A percentile compares a stretch with the other conserved stretches of the same genome.
Evolutionary conservation across 2,888 invertebrate genomes (phyloP).

Genomic region (Nephrotoma guestfalica): DNA sequence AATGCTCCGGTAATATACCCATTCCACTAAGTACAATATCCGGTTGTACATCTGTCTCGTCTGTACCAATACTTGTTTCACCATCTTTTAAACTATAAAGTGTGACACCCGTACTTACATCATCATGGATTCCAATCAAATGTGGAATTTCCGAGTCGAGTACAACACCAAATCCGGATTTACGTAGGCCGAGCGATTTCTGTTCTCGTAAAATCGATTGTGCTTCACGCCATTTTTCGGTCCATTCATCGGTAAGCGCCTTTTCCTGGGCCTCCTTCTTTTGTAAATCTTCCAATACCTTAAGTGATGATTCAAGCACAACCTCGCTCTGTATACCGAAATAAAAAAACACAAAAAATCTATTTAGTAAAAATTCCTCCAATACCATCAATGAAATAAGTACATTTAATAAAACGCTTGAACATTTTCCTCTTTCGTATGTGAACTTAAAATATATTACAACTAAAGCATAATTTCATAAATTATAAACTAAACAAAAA

Average conservation of each 20-base stretch:
- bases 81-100: slow-evolving; percentile 86
- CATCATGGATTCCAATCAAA: slow-evolving; percentile 82
- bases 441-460: neutral
- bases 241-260: slow-evolving; percentile 82
- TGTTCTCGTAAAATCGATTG: slow-evolving; percentile 80
- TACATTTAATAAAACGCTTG: neutral
- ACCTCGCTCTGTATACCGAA: slow-evolving; percentile 30
- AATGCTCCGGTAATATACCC: slow-evolving; percentile 66
- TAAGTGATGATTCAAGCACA: slow-evolving; percentile 40
- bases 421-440: neutral
- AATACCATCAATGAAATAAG: neutral
- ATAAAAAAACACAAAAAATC: neutral
- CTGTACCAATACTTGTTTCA: slow-evolving; percentile 70
- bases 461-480: neutral
- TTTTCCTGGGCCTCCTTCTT: slow-evolving; percentile 85
- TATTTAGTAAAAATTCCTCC: neutral
- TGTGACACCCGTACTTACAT: slow-evolving; percentile 81
- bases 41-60: slow-evolving; percentile 44
- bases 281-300: slow-evolving; percentile 67
- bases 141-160: slow-evolving; percentile 85
- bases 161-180: slow-evolving; percentile 78
- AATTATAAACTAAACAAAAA: neutral
- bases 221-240: slow-evolving; percentile 84
- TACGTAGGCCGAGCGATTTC: slow-evolving; percentile 69
- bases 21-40: slow-evolving; percentile 67